Conservation (phyloP, 1,140 invertebrate genomes). For the Drosophila sulfurigaster region DNA sequence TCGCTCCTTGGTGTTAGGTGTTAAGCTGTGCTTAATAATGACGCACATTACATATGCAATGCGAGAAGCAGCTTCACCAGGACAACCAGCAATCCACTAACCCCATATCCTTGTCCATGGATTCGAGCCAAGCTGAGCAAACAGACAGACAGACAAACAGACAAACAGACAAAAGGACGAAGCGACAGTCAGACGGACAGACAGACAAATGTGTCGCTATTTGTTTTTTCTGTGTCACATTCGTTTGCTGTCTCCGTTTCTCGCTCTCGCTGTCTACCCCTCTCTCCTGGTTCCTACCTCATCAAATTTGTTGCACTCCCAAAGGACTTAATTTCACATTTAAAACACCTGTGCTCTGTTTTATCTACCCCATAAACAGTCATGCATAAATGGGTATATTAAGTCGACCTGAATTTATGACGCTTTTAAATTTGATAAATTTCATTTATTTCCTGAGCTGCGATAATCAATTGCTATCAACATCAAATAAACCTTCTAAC, state of each 20-base stretch:
- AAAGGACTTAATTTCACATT: conserved; percentile 62
- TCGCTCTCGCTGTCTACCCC: neutral
- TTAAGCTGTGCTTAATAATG: conserved; percentile 72
- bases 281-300: neutral
- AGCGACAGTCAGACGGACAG: neutral
- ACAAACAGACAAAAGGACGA: conserved; percentile 48
- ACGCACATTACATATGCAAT: conserved; percentile 73
- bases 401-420: conserved; percentile 4
- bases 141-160: conserved; percentile 26
- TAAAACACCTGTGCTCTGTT: conserved; percentile 60
- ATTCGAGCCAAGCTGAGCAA: neutral
- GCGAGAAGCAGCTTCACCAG: conserved; percentile 46
- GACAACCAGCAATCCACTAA: conserved; percentile 14
- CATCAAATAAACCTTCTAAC: no score
- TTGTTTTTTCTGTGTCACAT: conserved; percentile 58
- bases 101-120: conserved; percentile 20
- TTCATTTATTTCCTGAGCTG: neutral
- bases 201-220: conserved; percentile 65
- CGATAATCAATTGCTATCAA: no score
- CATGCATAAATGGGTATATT: conserved; percentile 25
- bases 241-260: neutral
- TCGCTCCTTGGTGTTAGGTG: conserved; percentile 33
- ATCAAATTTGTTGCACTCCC: conserved; percentile 61
- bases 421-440: conserved; percentile 6
- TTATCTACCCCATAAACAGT: conserved; percentile 24